Evolutionary conservation across 2,888 invertebrate genomes (phyloP).

Genomic region (Alsophila aescularia): DNA sequence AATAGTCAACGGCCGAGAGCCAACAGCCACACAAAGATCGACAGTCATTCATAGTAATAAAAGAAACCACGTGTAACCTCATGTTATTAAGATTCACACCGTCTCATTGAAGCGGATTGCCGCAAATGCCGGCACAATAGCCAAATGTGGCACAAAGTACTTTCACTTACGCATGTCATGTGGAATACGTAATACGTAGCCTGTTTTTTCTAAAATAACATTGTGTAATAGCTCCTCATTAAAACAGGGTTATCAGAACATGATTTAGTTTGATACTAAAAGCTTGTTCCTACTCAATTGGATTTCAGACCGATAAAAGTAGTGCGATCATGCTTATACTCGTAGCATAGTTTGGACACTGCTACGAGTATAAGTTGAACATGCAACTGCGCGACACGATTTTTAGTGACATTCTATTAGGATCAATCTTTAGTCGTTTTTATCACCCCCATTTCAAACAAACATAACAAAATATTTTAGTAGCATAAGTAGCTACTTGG

Average conservation of each 20-base stretch:
- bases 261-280: neutral
- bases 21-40: neutral
- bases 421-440: too few relatives aligned
- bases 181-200: constrained; percentile 51
- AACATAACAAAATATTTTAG: too few relatives aligned
- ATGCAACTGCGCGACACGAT: too few relatives aligned
- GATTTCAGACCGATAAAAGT: too few relatives aligned
- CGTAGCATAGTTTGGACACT: too few relatives aligned
- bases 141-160: constrained; percentile 46
- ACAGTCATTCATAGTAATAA: neutral
- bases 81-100: constrained; percentile 2
- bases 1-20: too few relatives aligned
- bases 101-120: constrained; percentile 20
- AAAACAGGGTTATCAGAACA: constrained; percentile 36
- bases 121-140: constrained; percentile 46
- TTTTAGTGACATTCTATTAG: too few relatives aligned
- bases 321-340: too few relatives aligned
- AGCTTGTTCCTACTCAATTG: neutral
- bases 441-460: too few relatives aligned
- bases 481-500: too few relatives aligned
- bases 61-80: constrained; percentile 11
- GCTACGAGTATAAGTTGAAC: too few relatives aligned
- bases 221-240: constrained; percentile 46
- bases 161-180: constrained; percentile 51
- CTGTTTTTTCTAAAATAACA: constrained; percentile 46